Conservation (phyloP, 2,888 invertebrate species). For the Rhingia rostrata region DNA sequence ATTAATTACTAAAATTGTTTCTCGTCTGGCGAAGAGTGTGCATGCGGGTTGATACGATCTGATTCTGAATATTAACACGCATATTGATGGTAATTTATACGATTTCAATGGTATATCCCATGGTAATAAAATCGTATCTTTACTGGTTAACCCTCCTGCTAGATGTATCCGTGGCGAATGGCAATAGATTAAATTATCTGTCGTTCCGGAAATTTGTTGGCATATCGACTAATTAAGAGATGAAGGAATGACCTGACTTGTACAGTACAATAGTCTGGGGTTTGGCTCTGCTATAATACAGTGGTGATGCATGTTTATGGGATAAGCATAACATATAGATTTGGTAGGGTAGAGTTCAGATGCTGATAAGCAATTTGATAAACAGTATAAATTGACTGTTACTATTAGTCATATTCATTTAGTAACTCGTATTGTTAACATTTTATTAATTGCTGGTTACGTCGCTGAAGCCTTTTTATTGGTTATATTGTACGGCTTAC, state of each 20-base stretch:
- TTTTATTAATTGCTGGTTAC: conserved; percentile 33
- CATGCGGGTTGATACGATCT: conserved; percentile 27
- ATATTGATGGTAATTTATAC: conserved; percentile 71
- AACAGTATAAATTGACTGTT: conserved; percentile 30
- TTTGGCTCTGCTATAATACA: neutral
- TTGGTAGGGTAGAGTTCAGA: neutral
- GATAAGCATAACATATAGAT: neutral
- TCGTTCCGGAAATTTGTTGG: conserved; percentile 64
- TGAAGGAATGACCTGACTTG: conserved; percentile 22
- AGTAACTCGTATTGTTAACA: conserved; percentile 10
- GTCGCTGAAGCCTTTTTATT: neutral
- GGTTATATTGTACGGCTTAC: conserved; percentile 8
- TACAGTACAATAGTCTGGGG: neutral
- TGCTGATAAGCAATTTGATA: conserved; percentile 24
- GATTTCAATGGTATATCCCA: conserved; percentile 64
- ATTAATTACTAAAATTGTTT: conserved; percentile 70
- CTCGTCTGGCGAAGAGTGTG: conserved; percentile 36
- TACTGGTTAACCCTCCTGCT: conserved; percentile 67
- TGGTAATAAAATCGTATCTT: conserved; percentile 66
- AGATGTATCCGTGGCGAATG: conserved; percentile 56
- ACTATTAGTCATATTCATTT: conserved; percentile 33
- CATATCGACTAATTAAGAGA: conserved; percentile 72
- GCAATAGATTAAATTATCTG: conserved; percentile 71
- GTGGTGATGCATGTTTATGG: neutral
- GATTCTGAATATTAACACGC: conserved; percentile 63